phyloP scores from a whole-genome alignment of 2,113 vertebrate genomes.

The Tetraodon nigroviridis region DNA sequence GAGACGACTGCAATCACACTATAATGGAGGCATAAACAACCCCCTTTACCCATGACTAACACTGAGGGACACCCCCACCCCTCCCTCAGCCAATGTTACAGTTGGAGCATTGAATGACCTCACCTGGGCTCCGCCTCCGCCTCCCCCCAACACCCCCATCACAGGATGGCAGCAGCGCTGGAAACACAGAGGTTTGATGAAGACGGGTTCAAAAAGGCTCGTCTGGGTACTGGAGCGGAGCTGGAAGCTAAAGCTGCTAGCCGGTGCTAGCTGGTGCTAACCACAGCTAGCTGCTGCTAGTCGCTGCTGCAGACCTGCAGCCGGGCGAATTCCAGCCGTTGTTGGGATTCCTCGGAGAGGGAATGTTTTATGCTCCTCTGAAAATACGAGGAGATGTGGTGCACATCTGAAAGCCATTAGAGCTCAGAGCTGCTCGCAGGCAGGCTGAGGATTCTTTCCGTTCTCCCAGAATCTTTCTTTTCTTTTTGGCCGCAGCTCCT shows the following conservation, averaged over 20 bases:
- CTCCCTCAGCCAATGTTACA: too few relatives aligned
- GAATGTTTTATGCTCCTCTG: slow-evolving; percentile 80
- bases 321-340: slow-evolving; percentile 77
- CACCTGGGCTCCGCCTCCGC: not conserved
- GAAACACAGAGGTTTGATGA: slow-evolving; percentile 11
- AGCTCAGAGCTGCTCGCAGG: slow-evolving; percentile 74
- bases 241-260: slow-evolving; percentile 39
- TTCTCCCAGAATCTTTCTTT: slow-evolving; percentile 58
- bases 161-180: slow-evolving; percentile 23
- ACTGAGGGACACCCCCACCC: too few relatives aligned
- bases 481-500: slow-evolving; percentile 14
- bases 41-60: too few relatives aligned
- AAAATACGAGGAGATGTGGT: slow-evolving; percentile 69
- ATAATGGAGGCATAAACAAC: too few relatives aligned
- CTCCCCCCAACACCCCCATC: slow-evolving; percentile 35
- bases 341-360: slow-evolving; percentile 78
- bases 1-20: too few relatives aligned
- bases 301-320: slow-evolving; percentile 64
- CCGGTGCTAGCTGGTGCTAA: too few relatives aligned
- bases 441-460: slow-evolving; percentile 66
- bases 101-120: too few relatives aligned
- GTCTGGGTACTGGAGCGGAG: slow-evolving; percentile 18
- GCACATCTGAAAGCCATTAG: slow-evolving; percentile 85
- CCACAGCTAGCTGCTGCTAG: too few relatives aligned
- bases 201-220: not conserved